Evolutionary conservation across 2,113 vertebrate genomes (phyloP).

Genomic region (Craseonycteris thonglongyai): DNA sequence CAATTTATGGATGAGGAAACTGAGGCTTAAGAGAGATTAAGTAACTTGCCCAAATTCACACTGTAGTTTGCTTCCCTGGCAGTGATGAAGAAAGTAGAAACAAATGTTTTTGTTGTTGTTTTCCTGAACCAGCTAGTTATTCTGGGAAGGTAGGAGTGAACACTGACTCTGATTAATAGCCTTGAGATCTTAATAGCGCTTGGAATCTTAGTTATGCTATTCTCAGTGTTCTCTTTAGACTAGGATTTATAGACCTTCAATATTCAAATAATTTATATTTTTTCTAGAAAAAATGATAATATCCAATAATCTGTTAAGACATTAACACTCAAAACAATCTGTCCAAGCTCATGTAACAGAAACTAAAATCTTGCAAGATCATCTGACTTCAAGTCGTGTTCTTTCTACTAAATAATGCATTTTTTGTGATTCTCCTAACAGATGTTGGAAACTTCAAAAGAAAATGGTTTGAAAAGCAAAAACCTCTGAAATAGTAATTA

Average conservation of each 20-base stretch:
- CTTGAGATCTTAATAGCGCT: background rate
- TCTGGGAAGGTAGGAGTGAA: background rate
- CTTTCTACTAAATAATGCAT: background rate
- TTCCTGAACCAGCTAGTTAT: background rate
- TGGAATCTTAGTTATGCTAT: background rate
- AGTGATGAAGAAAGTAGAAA: background rate
- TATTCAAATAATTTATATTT: constrained; percentile 11
- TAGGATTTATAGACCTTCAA: background rate
- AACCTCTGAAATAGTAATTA: background rate
- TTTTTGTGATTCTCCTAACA: background rate
- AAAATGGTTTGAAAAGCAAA: background rate
- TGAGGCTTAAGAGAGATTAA: background rate
- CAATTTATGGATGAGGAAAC: background rate
- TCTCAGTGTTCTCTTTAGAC: background rate
- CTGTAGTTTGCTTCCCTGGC: background rate
- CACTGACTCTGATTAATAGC: background rate
- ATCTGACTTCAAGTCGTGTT: background rate
- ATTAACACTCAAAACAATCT: background rate
- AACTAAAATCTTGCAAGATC: background rate
- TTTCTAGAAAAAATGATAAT: background rate
- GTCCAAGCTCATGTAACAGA: background rate
- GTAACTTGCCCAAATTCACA: background rate
- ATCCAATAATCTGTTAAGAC: background rate
- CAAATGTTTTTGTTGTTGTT: background rate
- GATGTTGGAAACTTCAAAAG: background rate